Percentiles rank a stretch among this genome's conserved stretches.
Evolutionary conservation across 2,888 invertebrate genomes (phyloP).

Genomic region (Alsophila aescularia): DNA sequence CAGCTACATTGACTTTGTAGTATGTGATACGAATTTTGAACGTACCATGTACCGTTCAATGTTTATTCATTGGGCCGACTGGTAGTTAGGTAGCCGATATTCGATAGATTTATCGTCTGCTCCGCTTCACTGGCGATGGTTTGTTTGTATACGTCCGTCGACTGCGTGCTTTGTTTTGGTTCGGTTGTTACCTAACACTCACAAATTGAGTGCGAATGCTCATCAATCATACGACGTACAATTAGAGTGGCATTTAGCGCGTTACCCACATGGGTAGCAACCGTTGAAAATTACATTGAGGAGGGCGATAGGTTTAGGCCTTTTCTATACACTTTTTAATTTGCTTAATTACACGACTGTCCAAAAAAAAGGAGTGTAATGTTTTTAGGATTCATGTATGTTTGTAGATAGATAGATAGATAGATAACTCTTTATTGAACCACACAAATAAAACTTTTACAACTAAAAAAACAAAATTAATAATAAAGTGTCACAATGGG

Average conservation of each 20-base stretch:
- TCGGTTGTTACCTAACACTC: slow-evolving; percentile 18
- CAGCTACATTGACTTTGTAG: slow-evolving; percentile 58
- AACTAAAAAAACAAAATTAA: no score
- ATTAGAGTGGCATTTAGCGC: slow-evolving; percentile 30
- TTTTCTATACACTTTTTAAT: no score
- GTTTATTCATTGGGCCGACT: slow-evolving; percentile 51
- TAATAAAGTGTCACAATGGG: no score
- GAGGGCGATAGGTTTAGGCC: no score
- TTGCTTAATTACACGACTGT: no score
- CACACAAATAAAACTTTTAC: no score
- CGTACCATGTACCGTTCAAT: slow-evolving; percentile 40
- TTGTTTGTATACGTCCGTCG: slow-evolving; percentile 23
- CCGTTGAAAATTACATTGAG: slow-evolving; percentile 2
- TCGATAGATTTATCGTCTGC: slow-evolving; percentile 31
- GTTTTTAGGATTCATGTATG: no score
- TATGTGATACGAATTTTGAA: slow-evolving; percentile 62
- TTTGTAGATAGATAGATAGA: no score
- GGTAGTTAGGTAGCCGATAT: slow-evolving; percentile 15
- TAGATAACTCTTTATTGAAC: no score
- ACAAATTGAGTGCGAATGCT: slow-evolving; percentile 22
- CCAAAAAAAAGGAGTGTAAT: no score
- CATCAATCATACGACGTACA: slow-evolving; percentile 29
- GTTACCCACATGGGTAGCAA: slow-evolving; percentile 3
- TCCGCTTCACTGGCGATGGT: slow-evolving; percentile 18
- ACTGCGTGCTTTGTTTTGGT: slow-evolving; percentile 13